Evolutionary conservation across 2,797 vertebrate genomes (phyloP), one percentile per base, ranked within the genome.

Genomic region (Epinephelus malabaricus): DNA sequence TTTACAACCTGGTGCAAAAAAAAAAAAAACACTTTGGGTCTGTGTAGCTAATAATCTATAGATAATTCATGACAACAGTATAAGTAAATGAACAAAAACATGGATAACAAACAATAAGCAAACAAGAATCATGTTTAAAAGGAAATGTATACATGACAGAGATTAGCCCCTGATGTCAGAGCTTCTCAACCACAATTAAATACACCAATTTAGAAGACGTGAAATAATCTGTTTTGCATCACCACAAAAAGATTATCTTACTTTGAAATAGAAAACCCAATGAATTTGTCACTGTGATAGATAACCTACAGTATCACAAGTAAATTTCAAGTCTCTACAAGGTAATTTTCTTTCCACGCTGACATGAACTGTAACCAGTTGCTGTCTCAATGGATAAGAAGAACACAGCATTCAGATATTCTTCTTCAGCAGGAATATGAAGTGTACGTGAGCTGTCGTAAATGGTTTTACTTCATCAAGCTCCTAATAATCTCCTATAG

Each of bases 401-500:
- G 58, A 68, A 18, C 9, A 76, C 49, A n/a, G 9, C 5, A 43
- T 46, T 67, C 8, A 64, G 15, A n/a, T 21, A 6, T 54, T n/a
- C 9, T 19, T 47, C 25, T 50, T n/a, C 12, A n/a, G 46, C 56
- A 19, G n/a, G n/a, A 61, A 47, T 19, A 34, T 59, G 30, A 40
- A 47, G 9, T 25, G 6, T n/a, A 47, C 1, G 5, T 3, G 38
- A 76, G 53, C 47, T 17, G 53, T 30, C 0, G 2, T 47, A 49
- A 19, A 47, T 10, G 46, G 14, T 45, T 30, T 6, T 63, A 27
- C 27, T 59, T 53, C 38, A 18, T 62, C 46, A 50, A 27, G 51
- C 62, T 58, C 21, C 21, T 55, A 54, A 69, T 66, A 34, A 79
- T 79, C 56, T 76, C 25, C 15, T 45, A 38, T 7, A 47, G n/a